These are phyloP conservation scores for Orycteropus afer DNA, from an alignment of 2,113 vertebrate genomes.

Conservation along the genomic window DNA sequence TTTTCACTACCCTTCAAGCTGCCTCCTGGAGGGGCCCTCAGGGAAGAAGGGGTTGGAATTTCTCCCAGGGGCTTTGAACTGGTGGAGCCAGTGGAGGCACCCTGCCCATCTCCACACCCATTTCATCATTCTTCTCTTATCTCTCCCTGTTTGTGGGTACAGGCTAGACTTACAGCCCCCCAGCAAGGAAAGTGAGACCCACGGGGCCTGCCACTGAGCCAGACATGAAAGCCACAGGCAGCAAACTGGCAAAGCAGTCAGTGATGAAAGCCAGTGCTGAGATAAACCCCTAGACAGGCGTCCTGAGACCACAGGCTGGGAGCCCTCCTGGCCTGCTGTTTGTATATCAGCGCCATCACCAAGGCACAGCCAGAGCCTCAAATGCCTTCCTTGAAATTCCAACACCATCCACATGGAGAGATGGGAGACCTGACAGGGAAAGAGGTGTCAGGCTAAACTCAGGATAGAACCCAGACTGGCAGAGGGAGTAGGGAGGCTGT, in stretches of 20 bases:
- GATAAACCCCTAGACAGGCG: slow-evolving; percentile 42
- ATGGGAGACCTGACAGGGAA: slow-evolving; percentile 59
- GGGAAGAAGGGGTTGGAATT: no score
- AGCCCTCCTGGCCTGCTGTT: not conserved
- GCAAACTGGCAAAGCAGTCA: not conserved
- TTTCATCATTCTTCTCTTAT: slow-evolving; percentile 63
- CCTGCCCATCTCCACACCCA: not conserved
- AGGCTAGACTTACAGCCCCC: slow-evolving; percentile 10
- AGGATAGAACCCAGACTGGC: not conserved
- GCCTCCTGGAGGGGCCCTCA: not conserved
- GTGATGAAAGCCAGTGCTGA: slow-evolving; percentile 56
- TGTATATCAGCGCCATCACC: slow-evolving; percentile 49
- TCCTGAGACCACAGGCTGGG: slow-evolving; percentile 45
- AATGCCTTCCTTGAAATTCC: slow-evolving; percentile 48
- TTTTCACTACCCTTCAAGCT: no score
- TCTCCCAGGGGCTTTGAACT: not conserved
- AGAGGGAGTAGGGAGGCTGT: accelerated
- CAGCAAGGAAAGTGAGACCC: not conserved
- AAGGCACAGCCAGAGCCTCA: slow-evolving; percentile 35
- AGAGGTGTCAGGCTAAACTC: not conserved
- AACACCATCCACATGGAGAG: slow-evolving; percentile 47
- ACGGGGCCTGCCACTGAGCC: slow-evolving; percentile 17
- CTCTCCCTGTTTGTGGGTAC: not conserved
- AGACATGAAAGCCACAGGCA: not conserved
- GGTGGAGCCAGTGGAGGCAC: not conserved